Evolutionary conservation across 2,113 vertebrate genomes (phyloP).

Genomic region (Cynopterus brachyotis): DNA sequence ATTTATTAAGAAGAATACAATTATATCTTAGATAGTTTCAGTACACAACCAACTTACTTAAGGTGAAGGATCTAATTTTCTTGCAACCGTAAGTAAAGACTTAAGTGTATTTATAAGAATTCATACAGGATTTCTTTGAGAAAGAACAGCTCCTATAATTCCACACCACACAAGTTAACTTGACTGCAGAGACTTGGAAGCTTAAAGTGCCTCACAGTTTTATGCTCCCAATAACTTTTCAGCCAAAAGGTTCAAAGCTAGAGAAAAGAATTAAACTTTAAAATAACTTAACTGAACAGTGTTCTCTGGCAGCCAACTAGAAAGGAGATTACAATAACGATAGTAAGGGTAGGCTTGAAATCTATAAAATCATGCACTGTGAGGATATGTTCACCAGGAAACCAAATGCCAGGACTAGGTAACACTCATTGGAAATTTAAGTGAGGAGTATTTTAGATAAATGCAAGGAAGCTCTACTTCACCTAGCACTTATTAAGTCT

Average conservation of each 20-base stretch:
- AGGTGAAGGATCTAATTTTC: slow-evolving; percentile 46
- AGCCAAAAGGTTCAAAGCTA: slow-evolving; percentile 43
- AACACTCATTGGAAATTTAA: background rate
- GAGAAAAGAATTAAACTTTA: slow-evolving; percentile 44
- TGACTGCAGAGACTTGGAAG: slow-evolving; percentile 25
- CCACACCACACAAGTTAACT: slow-evolving; percentile 42
- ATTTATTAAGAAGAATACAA: slow-evolving; percentile 30
- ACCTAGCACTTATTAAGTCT: background rate
- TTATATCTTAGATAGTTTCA: slow-evolving; percentile 50
- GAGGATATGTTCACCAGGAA: background rate
- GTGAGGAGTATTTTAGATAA: background rate
- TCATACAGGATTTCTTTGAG: slow-evolving; percentile 44
- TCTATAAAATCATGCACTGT: background rate
- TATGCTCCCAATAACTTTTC: background rate
- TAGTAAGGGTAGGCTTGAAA: background rate
- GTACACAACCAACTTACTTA: slow-evolving; percentile 34
- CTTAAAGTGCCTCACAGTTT: background rate
- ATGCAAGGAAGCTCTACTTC: background rate
- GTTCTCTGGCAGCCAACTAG: background rate
- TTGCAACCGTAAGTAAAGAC: slow-evolving; percentile 50
- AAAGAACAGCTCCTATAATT: slow-evolving; percentile 38
- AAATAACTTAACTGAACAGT: slow-evolving; percentile 43
- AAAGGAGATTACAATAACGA: background rate
- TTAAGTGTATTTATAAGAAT: slow-evolving; percentile 58
- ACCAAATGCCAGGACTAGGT: background rate